A percentile compares a stretch with the other conserved stretches of the same genome.
Evolutionary conservation across 2,113 vertebrate species (phyloP).

Genomic region (Aythya baeri): DNA sequence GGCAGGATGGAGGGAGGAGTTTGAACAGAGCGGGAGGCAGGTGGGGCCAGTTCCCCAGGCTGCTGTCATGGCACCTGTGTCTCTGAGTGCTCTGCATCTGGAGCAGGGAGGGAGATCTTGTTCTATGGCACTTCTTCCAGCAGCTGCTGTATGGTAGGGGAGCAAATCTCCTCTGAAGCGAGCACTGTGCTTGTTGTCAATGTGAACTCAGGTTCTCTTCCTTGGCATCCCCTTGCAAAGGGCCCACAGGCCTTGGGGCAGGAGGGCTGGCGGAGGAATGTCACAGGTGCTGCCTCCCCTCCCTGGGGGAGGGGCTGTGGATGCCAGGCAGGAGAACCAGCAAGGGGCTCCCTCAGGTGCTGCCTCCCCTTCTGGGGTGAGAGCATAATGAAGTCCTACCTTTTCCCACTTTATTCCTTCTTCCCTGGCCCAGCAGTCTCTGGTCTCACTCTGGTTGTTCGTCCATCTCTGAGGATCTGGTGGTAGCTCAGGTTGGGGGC

Average conservation of each 20-base stretch:
- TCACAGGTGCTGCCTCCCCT: neutral
- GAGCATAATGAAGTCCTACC: neutral
- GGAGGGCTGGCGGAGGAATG: neutral
- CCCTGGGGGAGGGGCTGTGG: neutral
- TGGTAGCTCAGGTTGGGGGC: neutral
- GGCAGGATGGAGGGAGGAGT: neutral
- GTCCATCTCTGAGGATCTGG: rapidly evolving
- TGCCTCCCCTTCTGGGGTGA: neutral
- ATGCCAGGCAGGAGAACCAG: neutral
- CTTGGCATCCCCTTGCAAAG: neutral
- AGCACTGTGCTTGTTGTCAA: neutral
- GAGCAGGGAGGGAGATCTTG: neutral
- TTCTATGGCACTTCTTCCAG: neutral
- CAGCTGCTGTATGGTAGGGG: neutral
- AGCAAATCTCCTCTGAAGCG: neutral
- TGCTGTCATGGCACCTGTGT: neutral
- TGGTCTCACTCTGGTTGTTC: rapidly evolving
- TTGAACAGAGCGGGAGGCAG: neutral
- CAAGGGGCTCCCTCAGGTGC: neutral
- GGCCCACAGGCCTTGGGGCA: neutral
- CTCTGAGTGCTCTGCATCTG: neutral
- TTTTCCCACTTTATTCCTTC: rapidly evolving
- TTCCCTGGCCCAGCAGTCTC: neutral
- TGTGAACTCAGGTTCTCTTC: neutral
- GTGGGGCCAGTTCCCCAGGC: neutral